phyloP scores from a whole-genome alignment of 2,888 invertebrate genomes.

The Stegana nigrithorax region DNA sequence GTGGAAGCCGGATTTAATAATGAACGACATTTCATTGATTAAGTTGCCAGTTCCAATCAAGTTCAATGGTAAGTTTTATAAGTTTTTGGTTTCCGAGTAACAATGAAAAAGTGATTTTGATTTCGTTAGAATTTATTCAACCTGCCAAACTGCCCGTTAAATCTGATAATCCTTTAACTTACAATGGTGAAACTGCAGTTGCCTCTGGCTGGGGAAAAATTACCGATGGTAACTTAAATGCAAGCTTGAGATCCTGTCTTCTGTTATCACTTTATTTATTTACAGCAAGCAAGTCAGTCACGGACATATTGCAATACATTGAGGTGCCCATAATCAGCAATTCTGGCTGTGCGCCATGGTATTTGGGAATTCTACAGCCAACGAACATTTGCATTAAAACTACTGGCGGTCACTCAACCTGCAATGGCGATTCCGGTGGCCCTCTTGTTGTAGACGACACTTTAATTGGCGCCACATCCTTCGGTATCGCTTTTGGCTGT shows the following conservation, averaged over 20 bases:
- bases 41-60: slow-evolving; percentile 62
- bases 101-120: background rate
- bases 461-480: slow-evolving; percentile 63
- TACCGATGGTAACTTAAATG: slow-evolving; percentile 54
- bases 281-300: slow-evolving; percentile 39
- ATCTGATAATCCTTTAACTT: slow-evolving; percentile 35
- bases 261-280: background rate
- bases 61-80: slow-evolving; percentile 58
- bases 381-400: slow-evolving; percentile 57
- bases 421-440: slow-evolving; percentile 66
- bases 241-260: too few relatives aligned
- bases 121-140: slow-evolving; percentile 39
- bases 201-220: slow-evolving; percentile 64
- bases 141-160: slow-evolving; percentile 50
- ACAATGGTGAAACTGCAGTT: slow-evolving; percentile 43
- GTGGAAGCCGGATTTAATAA: slow-evolving; percentile 55
- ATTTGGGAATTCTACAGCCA: slow-evolving; percentile 31
- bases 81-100: background rate
- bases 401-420: slow-evolving; percentile 53
- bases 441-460: slow-evolving; percentile 53
- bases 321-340: slow-evolving; percentile 47
- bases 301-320: slow-evolving; percentile 48
- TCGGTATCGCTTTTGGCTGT: slow-evolving; percentile 60
- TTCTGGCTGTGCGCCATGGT: slow-evolving; percentile 46
- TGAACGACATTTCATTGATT: slow-evolving; percentile 70